Base-by-base conservation (phyloP, 2,888 invertebrate species). In the Nemotelus nigrinus region DNA sequence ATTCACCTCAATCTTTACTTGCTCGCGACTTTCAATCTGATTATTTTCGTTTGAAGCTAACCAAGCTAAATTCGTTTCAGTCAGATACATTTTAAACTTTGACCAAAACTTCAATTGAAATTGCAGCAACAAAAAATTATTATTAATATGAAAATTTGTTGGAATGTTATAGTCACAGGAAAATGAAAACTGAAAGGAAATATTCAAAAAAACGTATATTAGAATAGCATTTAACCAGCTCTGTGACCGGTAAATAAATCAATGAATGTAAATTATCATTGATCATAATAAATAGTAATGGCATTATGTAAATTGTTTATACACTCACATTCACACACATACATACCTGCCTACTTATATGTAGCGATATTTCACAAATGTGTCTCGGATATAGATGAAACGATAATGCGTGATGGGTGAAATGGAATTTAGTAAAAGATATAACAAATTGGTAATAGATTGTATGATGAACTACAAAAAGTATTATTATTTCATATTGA, bases 231-330 rank as follows among this genome's bases (percentile, higher is more conserved):
- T 44, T 70, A 70, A 55, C 55, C 70, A 70, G 47, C 53, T 53
- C 53, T 53, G 53, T 53, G 53, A 53, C 25, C 25, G 25, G 25
- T 25, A 25, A 70, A 70, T 8, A 50, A 70, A 55, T 43, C n/a
- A 47, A 70, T 70, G 53, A 44, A 55, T 70, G 8, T 10, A 70
- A 8, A 8, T 57, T 48, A 25, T 25, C 25, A 25, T 25, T 25
- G 25, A 25, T 43, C 53, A 53, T 53, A 68, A 39, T n/a, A 5
- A 47, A 65, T 65, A 68, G 68, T 68, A 50, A 68, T 53, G 68
- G 70, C 70, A 55, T 41, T 65, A 70, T 70, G 70, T 70, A 70
- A 70, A 70, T 55, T 53, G 43, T 70, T 70, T 70, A 55, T 70
- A 70, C 44, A 70, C 70, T 55, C 2, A 39, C 53, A 68, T 53